Percentiles rank a stretch among this genome's conserved stretches.
Conservation (phyloP, 1,140 invertebrate genomes). For the Aphelenchoides besseyi region DNA sequence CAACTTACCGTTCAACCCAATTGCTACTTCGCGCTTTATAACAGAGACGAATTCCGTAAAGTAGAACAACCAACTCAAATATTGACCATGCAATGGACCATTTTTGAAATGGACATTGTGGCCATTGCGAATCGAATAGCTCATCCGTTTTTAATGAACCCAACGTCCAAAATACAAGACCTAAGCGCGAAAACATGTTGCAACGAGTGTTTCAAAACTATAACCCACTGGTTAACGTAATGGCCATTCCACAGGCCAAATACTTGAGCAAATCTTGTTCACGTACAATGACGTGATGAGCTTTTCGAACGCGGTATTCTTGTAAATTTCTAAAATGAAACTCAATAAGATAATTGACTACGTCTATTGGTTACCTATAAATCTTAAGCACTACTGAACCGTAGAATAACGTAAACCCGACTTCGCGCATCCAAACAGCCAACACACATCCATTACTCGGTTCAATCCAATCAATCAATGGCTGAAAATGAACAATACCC, state of each 20-base stretch:
- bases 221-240: constrained; percentile 71
- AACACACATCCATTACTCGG: constrained; percentile 73
- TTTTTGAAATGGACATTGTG: constrained; percentile 54
- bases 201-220: neutral
- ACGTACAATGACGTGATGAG: constrained; percentile 78
- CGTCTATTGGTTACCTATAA: constrained; percentile 69
- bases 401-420: constrained; percentile 84
- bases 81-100: constrained; percentile 52
- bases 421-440: constrained; percentile 80
- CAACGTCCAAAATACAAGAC: constrained; percentile 57
- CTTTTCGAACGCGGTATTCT: constrained; percentile 77
- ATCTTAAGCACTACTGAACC: constrained; percentile 82
- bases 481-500: constrained; percentile 67
- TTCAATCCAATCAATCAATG: constrained; percentile 77
- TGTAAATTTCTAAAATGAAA: constrained; percentile 66
- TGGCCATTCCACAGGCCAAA: constrained; percentile 79
- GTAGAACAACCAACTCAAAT: constrained; percentile 71
- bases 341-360: neutral
- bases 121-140: constrained; percentile 56
- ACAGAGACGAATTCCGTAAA: constrained; percentile 78
- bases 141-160: constrained; percentile 44
- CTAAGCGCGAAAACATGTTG: constrained; percentile 37
- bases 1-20: constrained; percentile 70
- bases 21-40: constrained; percentile 77
- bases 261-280: constrained; percentile 81